Evolutionary conservation across 2,888 invertebrate genomes (phyloP), one percentile per base, ranked within the genome.

Genomic region (Teleiodes luculella): DNA sequence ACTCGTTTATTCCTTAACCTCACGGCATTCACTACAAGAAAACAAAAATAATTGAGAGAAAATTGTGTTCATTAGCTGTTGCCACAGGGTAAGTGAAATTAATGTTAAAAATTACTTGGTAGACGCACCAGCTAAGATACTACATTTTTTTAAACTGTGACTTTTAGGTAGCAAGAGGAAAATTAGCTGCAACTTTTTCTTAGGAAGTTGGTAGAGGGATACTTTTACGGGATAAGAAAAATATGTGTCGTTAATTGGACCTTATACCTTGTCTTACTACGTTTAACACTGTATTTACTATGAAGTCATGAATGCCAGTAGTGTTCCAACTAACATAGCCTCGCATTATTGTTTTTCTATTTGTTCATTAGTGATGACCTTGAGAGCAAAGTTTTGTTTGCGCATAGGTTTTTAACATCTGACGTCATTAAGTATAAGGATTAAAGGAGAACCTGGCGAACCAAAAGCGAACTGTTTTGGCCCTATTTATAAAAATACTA

Each of bases 21-120:
- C 13, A 28, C 28, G 10, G 28, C n/a, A 43, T 24, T 43, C 43
- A 43, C 43, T 24, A 43, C 28, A 52, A 47, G 30, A 28, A 28
- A 24, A 37, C 36, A 24, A 45, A 14, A 28, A 46, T 54, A 56
- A 53, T 30, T 28, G 28, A 28, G 28, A 43, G 28, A 43, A 11
- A 11, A 33, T n/a, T 33, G 16, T 46, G 58, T 50, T 52, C 52
- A 54, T 57, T 56, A 52, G 46, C 52, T 30, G 55, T 55, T 53
- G 52, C 41, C 41, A 31, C 36, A 48, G 37, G 30, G 50, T 56
- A 58, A 66, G 57, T 61, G 60, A 57, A 66, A 64, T 57, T 64
- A 59, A 66, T 59, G 62, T 55, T 64, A 60, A n/a, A n/a, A n/a
- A 61, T 61, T 62, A 55, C 50, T 28, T 14, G 20, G 36, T n/a